phyloP scores from a whole-genome alignment of 2,888 invertebrate species.

The Herminia tarsipennalis region DNA sequence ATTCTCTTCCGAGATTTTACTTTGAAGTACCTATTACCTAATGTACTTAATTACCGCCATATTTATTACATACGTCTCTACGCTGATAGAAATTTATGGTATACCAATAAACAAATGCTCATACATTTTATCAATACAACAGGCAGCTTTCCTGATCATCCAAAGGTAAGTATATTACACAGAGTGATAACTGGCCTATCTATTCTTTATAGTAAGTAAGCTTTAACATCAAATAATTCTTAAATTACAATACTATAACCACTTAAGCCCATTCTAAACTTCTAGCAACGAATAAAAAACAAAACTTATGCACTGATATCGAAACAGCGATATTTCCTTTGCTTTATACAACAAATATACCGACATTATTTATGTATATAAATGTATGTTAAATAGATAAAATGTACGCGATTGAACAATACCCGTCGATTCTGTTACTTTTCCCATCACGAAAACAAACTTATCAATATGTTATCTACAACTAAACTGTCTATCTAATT shows the following conservation, averaged over 20 bases:
- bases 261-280: slow-evolving; percentile 26
- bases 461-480: not conserved
- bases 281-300: slow-evolving; percentile 33
- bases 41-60: too few species aligned
- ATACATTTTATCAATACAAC: not conserved
- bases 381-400: slow-evolving; percentile 54
- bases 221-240: slow-evolving; percentile 9
- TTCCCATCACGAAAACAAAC: slow-evolving; percentile 46
- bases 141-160: not conserved
- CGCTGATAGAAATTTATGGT: too few species aligned
- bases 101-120: not conserved
- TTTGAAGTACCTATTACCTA: too few species aligned
- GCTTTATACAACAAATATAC: slow-evolving; percentile 31
- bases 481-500: slow-evolving; percentile 3
- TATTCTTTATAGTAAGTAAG: slow-evolving; percentile 5
- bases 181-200: slow-evolving; percentile 1
- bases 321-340: slow-evolving; percentile 29
- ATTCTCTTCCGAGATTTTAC: too few species aligned
- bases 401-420: slow-evolving; percentile 49
- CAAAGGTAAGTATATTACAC: not conserved
- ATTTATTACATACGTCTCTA: too few species aligned
- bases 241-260: slow-evolving; percentile 16
- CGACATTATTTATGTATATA: slow-evolving; percentile 42
- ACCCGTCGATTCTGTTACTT: slow-evolving; percentile 45
- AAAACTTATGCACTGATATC: slow-evolving; percentile 36